Evolutionary conservation across 2,888 invertebrate species (phyloP).

Genomic region (Liopterus haemorrhoidalis): DNA sequence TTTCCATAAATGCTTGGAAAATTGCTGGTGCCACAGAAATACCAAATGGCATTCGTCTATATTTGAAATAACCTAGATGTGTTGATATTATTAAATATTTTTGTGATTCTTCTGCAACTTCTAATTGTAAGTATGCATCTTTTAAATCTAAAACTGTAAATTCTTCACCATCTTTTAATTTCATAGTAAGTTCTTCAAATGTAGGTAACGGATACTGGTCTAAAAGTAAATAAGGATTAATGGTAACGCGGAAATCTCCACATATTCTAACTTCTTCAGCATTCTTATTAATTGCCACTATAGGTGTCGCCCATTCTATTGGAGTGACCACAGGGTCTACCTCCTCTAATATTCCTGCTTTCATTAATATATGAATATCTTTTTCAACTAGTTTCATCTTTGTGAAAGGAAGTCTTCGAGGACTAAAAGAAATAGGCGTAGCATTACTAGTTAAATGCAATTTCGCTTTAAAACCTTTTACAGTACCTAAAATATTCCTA

Average conservation of each 20-base stretch:
- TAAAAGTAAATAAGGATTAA: conserved; percentile 9
- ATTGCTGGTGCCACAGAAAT: conserved; percentile 9
- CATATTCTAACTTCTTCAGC: conserved; percentile 3
- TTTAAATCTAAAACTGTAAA: conserved; percentile 20
- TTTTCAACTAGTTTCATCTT: not conserved
- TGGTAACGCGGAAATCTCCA: conserved; percentile 7
- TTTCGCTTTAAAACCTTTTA: conserved; percentile 8
- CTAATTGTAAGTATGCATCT: conserved; percentile 21
- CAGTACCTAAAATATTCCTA: conserved; percentile 4
- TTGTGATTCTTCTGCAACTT: conserved; percentile 11
- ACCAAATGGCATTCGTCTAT: conserved; percentile 16
- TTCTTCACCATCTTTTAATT: conserved; percentile 11
- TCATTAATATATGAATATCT: conserved; percentile 2
- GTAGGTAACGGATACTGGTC: conserved; percentile 11
- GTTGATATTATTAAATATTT: conserved; percentile 7
- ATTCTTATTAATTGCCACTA: not conserved
- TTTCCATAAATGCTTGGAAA: conserved; percentile 6
- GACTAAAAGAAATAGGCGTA: not conserved
- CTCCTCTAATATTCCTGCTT: not conserved
- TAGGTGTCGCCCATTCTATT: not conserved
- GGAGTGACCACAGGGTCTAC: not conserved
- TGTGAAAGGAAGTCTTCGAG: conserved; percentile 5
- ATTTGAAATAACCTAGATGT: conserved; percentile 15
- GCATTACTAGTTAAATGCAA: not conserved
- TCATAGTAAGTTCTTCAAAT: conserved; percentile 14